phyloP scores from a whole-genome alignment of 2,113 vertebrate species.

The Petromus typicus region DNA sequence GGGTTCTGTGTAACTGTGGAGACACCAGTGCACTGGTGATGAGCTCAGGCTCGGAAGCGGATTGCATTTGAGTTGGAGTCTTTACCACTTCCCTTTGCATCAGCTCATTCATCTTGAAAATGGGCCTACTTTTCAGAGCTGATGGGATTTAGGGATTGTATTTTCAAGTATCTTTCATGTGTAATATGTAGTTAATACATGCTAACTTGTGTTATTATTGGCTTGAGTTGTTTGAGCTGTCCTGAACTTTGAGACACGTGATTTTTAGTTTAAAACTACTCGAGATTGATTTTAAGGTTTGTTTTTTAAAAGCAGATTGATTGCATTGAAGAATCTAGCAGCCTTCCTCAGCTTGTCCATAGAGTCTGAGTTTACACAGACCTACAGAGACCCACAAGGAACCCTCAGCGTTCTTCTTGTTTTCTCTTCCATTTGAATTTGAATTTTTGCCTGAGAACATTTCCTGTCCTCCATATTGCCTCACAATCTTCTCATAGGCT shows the following conservation, averaged over 20 bases:
- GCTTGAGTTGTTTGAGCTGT: background rate
- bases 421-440: too few relatives aligned
- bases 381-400: background rate
- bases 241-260: background rate
- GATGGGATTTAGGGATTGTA: background rate
- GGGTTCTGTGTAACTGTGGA: background rate
- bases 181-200: background rate
- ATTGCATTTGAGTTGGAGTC: background rate
- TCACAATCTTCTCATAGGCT: background rate
- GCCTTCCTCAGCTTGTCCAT: background rate
- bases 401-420: background rate
- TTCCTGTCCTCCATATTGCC: background rate
- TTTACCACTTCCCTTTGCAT: background rate
- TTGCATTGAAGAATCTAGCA: background rate
- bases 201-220: background rate
- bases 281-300: background rate
- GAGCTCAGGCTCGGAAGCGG: too few relatives aligned
- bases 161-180: background rate
- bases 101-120: background rate
- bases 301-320: background rate
- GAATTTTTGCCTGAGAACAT: background rate
- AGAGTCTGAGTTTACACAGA: background rate
- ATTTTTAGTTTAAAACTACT: slow-evolving; percentile 4
- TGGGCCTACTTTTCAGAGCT: background rate
- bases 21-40: fast-evolving